Base-by-base conservation (phyloP, 2,797 vertebrate species). In the Anolis apletophallus region DNA sequence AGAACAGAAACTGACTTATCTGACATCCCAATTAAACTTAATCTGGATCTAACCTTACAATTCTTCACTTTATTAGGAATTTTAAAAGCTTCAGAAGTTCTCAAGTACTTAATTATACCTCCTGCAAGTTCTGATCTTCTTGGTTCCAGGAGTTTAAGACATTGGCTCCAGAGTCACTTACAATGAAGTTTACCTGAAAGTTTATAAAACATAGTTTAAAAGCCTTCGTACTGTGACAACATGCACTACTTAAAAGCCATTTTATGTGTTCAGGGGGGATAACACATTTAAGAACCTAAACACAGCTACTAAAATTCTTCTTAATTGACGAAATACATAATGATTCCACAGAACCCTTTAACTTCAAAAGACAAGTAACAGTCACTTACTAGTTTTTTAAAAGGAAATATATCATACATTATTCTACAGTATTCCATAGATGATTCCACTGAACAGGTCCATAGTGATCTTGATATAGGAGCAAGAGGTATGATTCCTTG, bases 401-500 rank as follows among this genome's bases (percentile, higher is more conserved):
- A 95, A 75, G 99, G 99, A 92, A 99, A 99, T 94, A 99, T 96
- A 84, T 99, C 99, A 36, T 98, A 99, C 93, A 99, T 98, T 94
- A 99, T 99, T 88, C 99, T 97, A 80, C 98, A 99, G 88, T 99
- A 99, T 90, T 99, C 99, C 98, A 99, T 99, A 34, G 99, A 99
- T 67, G 98, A 99, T 87, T 99, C 99, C 88, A 99, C 98, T 0
- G 98, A 99, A 69, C 99, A 99, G 0, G 99, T 99, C 99, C 99
- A 99, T n/a, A 99, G 94, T 1, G 99, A 99, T 90, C 99, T 99
- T 85, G 99, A 99, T 90, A 99, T 98, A 0, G 99, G 98, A 10
- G 99, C 98, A 89, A 99, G 90, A 55, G 99, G 99, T 91, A 99
- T 99, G 86, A 99, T 97, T 23, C 98, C 98, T 90, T 99, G 99